phyloP scores from a whole-genome alignment of 2,888 invertebrate genomes.

The Meandrusa payeni region DNA sequence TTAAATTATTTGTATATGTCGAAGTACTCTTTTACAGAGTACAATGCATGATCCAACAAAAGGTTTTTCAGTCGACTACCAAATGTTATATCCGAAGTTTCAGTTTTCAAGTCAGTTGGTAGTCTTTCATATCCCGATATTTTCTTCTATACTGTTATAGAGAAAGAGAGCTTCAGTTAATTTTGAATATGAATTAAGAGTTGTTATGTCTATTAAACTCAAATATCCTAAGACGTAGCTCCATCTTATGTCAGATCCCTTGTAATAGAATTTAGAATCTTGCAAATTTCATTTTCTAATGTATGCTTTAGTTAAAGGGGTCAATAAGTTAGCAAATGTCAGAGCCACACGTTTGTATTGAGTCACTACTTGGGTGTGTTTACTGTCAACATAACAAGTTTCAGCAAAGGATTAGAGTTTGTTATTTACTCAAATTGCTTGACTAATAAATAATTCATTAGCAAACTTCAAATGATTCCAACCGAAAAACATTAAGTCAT shows the following conservation, averaged over 20 bases:
- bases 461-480: conserved; percentile 18
- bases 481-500: not conserved
- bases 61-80: no score
- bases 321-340: conserved; percentile 66
- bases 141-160: no score
- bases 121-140: no score
- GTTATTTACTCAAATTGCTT: conserved; percentile 48
- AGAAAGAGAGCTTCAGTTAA: no score
- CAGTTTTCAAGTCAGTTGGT: no score
- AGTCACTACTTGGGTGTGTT: conserved; percentile 60
- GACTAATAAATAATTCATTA: conserved; percentile 46
- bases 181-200: not conserved
- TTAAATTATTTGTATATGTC: no score
- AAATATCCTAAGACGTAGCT: not conserved
- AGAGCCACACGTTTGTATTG: conserved; percentile 72
- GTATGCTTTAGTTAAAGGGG: conserved; percentile 44
- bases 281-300: conserved; percentile 21
- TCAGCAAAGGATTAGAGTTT: conserved; percentile 42
- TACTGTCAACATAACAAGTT: conserved; percentile 45
- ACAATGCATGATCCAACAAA: no score
- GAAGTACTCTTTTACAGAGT: no score
- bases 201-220: not conserved
- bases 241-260: conserved; percentile 9
- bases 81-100: no score
- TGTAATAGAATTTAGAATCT: conserved; percentile 21